These are phyloP conservation scores for Hetaerina americana DNA, from an alignment of 1,140 invertebrate species.

Conservation along the genomic window DNA sequence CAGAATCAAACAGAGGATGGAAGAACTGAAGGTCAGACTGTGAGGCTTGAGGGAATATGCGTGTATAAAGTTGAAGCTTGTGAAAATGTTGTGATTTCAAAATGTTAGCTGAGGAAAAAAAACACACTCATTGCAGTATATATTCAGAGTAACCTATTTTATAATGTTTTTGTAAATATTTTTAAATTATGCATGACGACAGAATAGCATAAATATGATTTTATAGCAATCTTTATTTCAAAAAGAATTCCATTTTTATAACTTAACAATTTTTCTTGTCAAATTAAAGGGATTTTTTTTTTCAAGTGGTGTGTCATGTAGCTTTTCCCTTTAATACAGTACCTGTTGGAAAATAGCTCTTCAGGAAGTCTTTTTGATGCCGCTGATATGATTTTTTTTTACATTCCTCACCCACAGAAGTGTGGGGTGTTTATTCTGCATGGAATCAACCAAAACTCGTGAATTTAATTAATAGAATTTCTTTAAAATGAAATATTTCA, in stretches of 20 bases:
- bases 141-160: background rate
- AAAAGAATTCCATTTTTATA: background rate
- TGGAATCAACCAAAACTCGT: too few relatives aligned
- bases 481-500: too few relatives aligned
- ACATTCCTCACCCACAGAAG: too few relatives aligned
- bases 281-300: too few relatives aligned
- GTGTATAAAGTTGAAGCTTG: background rate
- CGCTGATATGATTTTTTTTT: too few relatives aligned
- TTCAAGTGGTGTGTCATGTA: too few relatives aligned
- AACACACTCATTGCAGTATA: background rate
- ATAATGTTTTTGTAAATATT: slow-evolving; percentile 1
- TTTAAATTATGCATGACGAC: background rate
- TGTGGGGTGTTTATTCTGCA: too few relatives aligned
- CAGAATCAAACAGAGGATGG: slow-evolving; percentile 54
- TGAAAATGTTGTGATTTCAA: background rate
- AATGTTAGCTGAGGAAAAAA: background rate
- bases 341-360: too few relatives aligned
- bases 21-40: slow-evolving; percentile 52
- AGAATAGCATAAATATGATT: background rate
- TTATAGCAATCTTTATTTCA: background rate
- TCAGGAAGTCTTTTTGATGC: too few relatives aligned
- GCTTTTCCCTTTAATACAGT: too few relatives aligned
- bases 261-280: background rate
- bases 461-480: too few relatives aligned
- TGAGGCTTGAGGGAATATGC: slow-evolving; percentile 20